Evolutionary conservation across 2,797 vertebrate genomes (phyloP).

Genomic region (Stomatorhinus walkeri): DNA sequence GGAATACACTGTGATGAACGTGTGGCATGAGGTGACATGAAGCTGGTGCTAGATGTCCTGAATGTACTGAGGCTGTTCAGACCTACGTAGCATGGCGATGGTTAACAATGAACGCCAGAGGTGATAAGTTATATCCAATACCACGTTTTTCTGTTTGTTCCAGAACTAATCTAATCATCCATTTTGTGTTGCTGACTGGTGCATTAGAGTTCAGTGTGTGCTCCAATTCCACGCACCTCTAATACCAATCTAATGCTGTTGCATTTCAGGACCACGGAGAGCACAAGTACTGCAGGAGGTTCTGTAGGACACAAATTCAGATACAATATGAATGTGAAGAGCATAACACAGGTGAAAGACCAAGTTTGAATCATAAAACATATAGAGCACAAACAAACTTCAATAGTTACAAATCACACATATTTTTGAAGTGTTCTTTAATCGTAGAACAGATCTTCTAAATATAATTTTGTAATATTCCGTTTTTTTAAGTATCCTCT

Average conservation of each 20-base stretch:
- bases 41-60: neutral
- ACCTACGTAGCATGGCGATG: neutral
- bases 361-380: neutral
- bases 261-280: conserved; percentile 21
- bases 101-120: neutral
- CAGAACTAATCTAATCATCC: neutral
- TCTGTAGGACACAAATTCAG: conserved; percentile 20
- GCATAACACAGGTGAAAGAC: neutral
- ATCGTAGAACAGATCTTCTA: neutral
- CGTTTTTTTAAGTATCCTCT: neutral
- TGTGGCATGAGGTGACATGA: neutral
- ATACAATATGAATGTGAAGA: conserved; percentile 19
- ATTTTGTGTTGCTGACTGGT: conserved; percentile 14
- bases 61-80: neutral
- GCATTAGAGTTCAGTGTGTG: conserved; percentile 2
- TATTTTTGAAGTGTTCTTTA: neutral
- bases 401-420: neutral
- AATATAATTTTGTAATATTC: neutral
- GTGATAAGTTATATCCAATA: neutral
- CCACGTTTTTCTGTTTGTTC: neutral
- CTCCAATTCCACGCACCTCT: conserved; percentile 17
- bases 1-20: neutral
- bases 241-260: conserved; percentile 14
- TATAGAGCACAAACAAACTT: neutral
- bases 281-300: conserved; percentile 15